Conservation (phyloP, 2,888 invertebrate genomes). For the Branchipolynoe longqiensis region DNA sequence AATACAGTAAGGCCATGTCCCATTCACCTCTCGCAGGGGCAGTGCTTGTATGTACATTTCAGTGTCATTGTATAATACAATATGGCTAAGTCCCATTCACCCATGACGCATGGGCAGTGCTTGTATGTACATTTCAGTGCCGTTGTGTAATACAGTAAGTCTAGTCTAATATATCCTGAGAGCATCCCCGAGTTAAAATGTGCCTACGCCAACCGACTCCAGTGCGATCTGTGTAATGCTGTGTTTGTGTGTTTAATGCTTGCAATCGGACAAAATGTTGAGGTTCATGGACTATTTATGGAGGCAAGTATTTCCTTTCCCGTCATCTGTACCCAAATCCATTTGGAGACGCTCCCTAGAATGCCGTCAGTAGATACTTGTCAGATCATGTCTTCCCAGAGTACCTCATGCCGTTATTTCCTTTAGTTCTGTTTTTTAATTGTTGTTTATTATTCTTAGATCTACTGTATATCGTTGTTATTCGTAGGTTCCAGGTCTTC, state of each 20-base stretch:
- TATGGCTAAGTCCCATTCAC: too few relatives aligned
- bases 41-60: conserved; percentile 22
- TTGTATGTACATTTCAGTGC: conserved; percentile 20
- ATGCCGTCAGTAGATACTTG: too few relatives aligned
- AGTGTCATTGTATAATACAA: conserved; percentile 11
- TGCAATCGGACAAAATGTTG: conserved; percentile 53
- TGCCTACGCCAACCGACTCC: conserved; percentile 34
- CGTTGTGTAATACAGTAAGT: not conserved
- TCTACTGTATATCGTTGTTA: not conserved
- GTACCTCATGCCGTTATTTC: too few relatives aligned
- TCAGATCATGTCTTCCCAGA: too few relatives aligned
- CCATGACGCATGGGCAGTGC: conserved; percentile 51
- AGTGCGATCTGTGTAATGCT: conserved; percentile 41
- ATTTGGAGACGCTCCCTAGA: too few relatives aligned
- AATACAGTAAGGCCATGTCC: too few relatives aligned
- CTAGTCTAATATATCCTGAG: not conserved
- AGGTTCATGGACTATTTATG: conserved; percentile 49
- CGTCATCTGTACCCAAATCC: too few relatives aligned
- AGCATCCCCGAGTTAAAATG: conserved; percentile 15
- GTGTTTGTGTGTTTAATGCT: conserved; percentile 55
- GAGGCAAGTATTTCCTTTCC: conserved; percentile 36
- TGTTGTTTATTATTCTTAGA: not conserved
- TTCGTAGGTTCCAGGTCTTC: too few relatives aligned
- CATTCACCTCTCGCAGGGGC: too few relatives aligned
- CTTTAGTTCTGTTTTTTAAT: too few relatives aligned